Evolutionary conservation across 2,888 invertebrate genomes (phyloP).

Genomic region (Eupithecia inturbata): DNA sequence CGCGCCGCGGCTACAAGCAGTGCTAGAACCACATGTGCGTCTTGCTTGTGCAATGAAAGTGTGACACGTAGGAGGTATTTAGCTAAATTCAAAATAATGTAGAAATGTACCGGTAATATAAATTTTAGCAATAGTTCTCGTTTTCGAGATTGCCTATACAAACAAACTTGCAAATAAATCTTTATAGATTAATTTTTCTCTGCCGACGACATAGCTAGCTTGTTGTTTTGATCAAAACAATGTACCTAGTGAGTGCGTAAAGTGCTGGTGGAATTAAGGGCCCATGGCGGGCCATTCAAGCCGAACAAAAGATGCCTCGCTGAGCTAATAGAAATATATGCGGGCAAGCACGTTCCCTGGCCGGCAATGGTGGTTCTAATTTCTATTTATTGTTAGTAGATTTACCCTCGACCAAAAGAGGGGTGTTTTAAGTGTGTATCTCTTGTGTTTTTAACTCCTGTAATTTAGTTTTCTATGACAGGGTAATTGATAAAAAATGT

Average conservation of each 20-base stretch:
- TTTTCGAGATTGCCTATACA: neutral
- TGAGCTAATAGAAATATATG: conserved; percentile 34
- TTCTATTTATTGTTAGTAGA: neutral
- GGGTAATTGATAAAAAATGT: too few relatives aligned
- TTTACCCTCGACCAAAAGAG: neutral
- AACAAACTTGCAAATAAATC: neutral
- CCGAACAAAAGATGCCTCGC: conserved; percentile 28
- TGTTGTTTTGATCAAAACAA: conserved; percentile 18
- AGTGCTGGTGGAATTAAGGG: conserved; percentile 9
- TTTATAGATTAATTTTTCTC: neutral
- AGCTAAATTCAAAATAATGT: neutral
- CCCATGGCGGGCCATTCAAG: conserved; percentile 24
- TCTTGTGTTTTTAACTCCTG: too few relatives aligned
- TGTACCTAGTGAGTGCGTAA: conserved; percentile 18
- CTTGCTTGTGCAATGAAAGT: too few relatives aligned
- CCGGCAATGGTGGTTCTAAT: neutral
- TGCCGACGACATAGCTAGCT: neutral
- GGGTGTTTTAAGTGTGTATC: neutral
- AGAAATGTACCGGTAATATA: neutral
- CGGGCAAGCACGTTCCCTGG: conserved; percentile 8
- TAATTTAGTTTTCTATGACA: too few relatives aligned
- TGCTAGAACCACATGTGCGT: too few relatives aligned
- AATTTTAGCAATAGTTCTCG: neutral
- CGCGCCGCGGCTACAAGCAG: too few relatives aligned
- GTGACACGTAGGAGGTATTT: too few relatives aligned